These are phyloP conservation scores for Lepidothrix coronata DNA, from an alignment of 2,113 vertebrate species.

Conservation along the genomic window DNA sequence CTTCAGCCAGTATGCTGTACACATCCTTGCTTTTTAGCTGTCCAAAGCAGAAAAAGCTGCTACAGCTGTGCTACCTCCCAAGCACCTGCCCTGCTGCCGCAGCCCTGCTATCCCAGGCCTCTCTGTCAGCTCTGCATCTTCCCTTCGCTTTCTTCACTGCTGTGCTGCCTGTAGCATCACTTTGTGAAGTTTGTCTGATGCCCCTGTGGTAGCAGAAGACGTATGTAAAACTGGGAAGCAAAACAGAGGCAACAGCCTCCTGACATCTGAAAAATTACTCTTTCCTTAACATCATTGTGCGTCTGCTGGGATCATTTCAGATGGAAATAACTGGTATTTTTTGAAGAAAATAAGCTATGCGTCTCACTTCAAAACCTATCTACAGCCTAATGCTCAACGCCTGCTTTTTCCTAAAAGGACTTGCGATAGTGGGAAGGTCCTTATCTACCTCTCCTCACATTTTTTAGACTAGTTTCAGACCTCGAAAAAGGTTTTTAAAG, in stretches of 20 bases:
- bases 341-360: not conserved
- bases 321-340: rapidly evolving
- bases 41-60: not conserved
- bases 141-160: not conserved
- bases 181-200: not conserved
- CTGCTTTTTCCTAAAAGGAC: not conserved
- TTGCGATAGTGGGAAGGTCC: rapidly evolving
- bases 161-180: not conserved
- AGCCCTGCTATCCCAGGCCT: not conserved
- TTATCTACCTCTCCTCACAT: not conserved
- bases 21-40: not conserved
- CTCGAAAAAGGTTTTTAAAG: not conserved
- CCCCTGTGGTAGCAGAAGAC: not conserved
- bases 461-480: not conserved
- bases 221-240: not conserved
- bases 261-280: not conserved
- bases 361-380: not conserved
- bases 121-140: rapidly evolving
- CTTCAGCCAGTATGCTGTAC: not conserved
- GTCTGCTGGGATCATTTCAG: not conserved
- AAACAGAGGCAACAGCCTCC: not conserved
- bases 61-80: not conserved
- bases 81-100: not conserved
- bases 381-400: not conserved
- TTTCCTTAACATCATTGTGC: not conserved